These are phyloP conservation scores for Eufriesea mexicana DNA, from an alignment of 1,140 invertebrate species.

Conservation along the genomic window DNA sequence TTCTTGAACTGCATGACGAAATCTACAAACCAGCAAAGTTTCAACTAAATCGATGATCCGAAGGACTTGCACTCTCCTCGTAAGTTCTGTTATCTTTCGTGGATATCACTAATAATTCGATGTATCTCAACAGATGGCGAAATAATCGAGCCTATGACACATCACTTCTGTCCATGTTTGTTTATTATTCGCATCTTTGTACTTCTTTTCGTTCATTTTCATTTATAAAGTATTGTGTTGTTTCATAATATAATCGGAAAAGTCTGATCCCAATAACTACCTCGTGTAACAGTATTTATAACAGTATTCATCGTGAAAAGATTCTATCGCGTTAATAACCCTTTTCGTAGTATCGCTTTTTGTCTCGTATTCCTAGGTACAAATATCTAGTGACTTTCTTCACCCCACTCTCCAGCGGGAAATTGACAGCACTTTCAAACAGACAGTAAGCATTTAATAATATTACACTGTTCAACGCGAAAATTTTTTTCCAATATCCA, in stretches of 20 bases:
- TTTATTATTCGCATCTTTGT: background rate
- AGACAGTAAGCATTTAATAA: background rate
- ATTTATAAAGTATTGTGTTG: no score
- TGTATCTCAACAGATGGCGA: constrained; percentile 2
- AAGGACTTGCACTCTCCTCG: background rate
- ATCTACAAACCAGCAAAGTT: no score
- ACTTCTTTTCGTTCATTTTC: background rate
- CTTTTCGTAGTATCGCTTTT: no score
- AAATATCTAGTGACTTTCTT: background rate
- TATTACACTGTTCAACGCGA: no score
- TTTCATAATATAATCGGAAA: background rate
- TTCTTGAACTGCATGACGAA: no score
- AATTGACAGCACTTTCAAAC: constrained; percentile 14
- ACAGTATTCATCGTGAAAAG: no score
- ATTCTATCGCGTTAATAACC: background rate
- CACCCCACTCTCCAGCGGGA: background rate
- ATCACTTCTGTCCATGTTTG: background rate
- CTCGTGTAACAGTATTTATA: background rate
- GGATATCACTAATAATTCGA: background rate
- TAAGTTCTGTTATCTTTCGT: background rate
- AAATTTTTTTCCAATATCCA: no score
- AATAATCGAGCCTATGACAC: background rate
- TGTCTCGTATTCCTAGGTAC: background rate
- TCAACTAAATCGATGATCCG: no score
- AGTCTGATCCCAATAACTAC: background rate